Conservation (phyloP, 2,797 vertebrate genomes). For the Neosilurus hyrtlii region DNA sequence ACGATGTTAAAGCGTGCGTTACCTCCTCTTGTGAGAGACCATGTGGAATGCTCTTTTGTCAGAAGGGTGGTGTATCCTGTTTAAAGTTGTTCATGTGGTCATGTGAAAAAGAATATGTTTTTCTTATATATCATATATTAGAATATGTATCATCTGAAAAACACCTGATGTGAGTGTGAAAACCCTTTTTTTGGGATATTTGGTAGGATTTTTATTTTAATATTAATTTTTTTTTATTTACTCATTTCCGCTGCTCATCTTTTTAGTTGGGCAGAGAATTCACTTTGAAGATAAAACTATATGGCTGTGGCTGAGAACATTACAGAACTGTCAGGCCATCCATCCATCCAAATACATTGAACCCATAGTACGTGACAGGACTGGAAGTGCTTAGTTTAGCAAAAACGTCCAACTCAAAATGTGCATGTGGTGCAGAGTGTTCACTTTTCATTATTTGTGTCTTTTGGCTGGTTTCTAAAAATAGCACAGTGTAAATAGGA, state of each 20-base stretch:
- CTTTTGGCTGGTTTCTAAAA: neutral
- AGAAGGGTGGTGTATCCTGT: too few species aligned
- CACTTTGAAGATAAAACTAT: neutral
- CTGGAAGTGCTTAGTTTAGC: neutral
- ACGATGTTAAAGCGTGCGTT: too few species aligned
- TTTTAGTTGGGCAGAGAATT: slow-evolving; percentile 28
- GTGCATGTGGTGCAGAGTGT: neutral
- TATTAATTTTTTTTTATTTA: slow-evolving; percentile 14
- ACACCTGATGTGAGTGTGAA: too few species aligned
- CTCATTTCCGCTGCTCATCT: neutral
- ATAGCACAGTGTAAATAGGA: neutral
- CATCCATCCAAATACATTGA: neutral
- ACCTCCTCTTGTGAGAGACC: too few species aligned
- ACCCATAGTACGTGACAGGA: neutral
- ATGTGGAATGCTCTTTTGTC: too few species aligned
- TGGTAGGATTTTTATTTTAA: neutral
- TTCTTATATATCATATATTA: too few species aligned
- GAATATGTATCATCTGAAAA: too few species aligned
- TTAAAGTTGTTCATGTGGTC: too few species aligned
- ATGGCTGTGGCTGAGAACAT: slow-evolving; percentile 5
- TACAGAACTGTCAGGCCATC: slow-evolving; percentile 16
- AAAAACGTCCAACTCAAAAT: neutral
- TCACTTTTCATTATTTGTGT: neutral
- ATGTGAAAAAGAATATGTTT: too few species aligned
- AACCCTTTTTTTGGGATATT: neutral